Conservation (phyloP, 2,113 vertebrate species). For the Ptyas mucosa region DNA sequence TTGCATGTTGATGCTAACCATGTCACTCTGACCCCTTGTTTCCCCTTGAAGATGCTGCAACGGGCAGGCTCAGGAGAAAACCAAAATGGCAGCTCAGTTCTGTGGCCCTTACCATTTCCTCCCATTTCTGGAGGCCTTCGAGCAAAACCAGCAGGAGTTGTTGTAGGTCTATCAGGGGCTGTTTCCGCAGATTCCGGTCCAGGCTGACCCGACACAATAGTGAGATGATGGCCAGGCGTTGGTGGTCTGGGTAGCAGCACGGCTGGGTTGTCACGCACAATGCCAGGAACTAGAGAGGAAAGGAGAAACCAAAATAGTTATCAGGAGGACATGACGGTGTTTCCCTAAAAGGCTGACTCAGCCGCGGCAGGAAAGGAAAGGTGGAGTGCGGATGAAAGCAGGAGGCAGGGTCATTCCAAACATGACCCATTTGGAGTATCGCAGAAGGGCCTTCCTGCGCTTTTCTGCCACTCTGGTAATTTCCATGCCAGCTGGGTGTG, state of each 20-base stretch:
- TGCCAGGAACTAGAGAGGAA: conserved; percentile 45
- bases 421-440: neutral
- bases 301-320: conserved; percentile 10
- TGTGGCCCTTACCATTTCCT: neutral
- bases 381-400: neutral
- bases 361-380: neutral
- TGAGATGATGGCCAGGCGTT: neutral
- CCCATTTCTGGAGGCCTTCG: conserved; percentile 2
- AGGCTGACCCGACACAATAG: conserved; percentile 16
- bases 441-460: neutral
- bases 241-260: neutral
- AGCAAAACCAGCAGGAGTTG: conserved; percentile 15
- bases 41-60: neutral
- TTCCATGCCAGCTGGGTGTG: neutral
- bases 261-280: conserved; percentile 24
- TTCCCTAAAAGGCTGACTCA: neutral
- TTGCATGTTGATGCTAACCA: neutral
- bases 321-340: neutral
- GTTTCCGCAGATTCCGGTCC: neutral
- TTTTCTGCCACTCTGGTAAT: neutral
- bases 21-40: neutral
- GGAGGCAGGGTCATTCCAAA: neutral
- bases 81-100: neutral
- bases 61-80: neutral
- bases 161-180: neutral